Evolutionary conservation across 2,797 vertebrate genomes (phyloP).

Genomic region (Malacoraja senta): DNA sequence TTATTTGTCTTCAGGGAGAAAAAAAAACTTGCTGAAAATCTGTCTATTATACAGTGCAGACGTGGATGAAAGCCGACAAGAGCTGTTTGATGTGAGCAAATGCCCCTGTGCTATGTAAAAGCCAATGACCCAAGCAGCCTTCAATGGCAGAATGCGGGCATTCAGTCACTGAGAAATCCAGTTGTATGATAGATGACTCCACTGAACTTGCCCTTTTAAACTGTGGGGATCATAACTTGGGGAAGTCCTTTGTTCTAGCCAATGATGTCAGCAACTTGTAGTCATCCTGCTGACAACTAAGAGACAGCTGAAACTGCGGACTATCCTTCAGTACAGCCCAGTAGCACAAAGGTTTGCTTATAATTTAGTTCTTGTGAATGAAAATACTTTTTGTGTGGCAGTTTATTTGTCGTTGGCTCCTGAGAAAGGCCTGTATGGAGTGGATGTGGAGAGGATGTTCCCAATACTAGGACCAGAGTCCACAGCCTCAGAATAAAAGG

Average conservation of each 20-base stretch:
- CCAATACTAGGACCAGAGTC: too few relatives aligned
- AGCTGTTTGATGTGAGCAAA: slow-evolving; percentile 50
- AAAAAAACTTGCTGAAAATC: slow-evolving; percentile 46
- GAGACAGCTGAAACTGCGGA: slow-evolving; percentile 41
- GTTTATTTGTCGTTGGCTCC: slow-evolving; percentile 51
- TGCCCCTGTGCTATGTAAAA: slow-evolving; percentile 30
- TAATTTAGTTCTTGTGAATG: slow-evolving; percentile 43
- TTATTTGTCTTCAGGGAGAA: slow-evolving; percentile 54
- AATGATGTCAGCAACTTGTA: slow-evolving; percentile 39
- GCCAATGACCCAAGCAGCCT: slow-evolving; percentile 41
- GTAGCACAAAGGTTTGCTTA: slow-evolving; percentile 58
- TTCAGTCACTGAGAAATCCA: slow-evolving; percentile 43
- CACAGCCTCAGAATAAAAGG: too few relatives aligned
- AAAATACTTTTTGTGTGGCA: slow-evolving; percentile 51
- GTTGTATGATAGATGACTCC: slow-evolving; percentile 40
- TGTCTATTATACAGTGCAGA: slow-evolving; percentile 52
- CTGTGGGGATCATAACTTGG: slow-evolving; percentile 39
- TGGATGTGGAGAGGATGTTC: too few relatives aligned
- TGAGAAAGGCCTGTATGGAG: neutral
- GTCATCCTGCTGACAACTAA: slow-evolving; percentile 38
- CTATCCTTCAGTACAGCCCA: slow-evolving; percentile 40
- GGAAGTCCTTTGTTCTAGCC: slow-evolving; percentile 43
- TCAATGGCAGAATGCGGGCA: slow-evolving; percentile 42
- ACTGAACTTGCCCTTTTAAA: slow-evolving; percentile 42
- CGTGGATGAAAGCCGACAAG: slow-evolving; percentile 43